A percentile compares a stretch with the other conserved stretches of the same genome.
Evolutionary conservation across 2,113 vertebrate species (phyloP).

Genomic region (Heloderma charlesbogerti): DNA sequence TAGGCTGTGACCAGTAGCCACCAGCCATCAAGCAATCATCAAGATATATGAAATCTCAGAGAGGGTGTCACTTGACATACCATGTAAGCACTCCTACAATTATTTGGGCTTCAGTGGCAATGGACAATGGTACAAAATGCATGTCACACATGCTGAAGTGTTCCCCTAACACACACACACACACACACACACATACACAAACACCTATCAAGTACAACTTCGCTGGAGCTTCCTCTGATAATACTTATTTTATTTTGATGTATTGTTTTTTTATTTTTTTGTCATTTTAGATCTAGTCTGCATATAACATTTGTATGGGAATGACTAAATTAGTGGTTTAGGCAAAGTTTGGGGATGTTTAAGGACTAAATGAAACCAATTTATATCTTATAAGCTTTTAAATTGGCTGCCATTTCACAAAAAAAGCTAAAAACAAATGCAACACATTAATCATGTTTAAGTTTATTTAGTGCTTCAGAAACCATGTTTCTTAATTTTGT

Average conservation of each 20-base stretch:
- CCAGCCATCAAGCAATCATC: not conserved
- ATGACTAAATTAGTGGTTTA: constrained; percentile 55
- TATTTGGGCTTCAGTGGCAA: not conserved
- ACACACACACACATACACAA: not conserved
- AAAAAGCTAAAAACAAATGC: constrained; percentile 69
- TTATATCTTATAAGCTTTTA: constrained; percentile 66
- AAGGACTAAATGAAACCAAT: constrained; percentile 75
- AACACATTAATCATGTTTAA: constrained; percentile 66
- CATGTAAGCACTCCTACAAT: not conserved
- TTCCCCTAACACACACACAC: too few species aligned
- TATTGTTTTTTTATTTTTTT: not conserved
- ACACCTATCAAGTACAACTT: not conserved
- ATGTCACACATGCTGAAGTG: not conserved
- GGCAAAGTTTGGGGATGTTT: constrained; percentile 59
- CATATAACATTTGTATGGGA: not conserved
- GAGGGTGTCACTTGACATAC: not conserved
- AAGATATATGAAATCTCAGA: not conserved
- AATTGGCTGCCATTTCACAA: constrained; percentile 69
- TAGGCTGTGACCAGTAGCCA: not conserved
- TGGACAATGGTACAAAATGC: not conserved
- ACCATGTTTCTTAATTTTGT: constrained; percentile 46
- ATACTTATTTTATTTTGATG: not conserved
- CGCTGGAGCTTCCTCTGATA: not conserved
- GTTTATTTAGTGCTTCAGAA: constrained; percentile 52
- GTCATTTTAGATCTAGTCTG: not conserved